Conservation (phyloP, 2,797 vertebrate genomes). For the Gymnothorax javanicus region DNA sequence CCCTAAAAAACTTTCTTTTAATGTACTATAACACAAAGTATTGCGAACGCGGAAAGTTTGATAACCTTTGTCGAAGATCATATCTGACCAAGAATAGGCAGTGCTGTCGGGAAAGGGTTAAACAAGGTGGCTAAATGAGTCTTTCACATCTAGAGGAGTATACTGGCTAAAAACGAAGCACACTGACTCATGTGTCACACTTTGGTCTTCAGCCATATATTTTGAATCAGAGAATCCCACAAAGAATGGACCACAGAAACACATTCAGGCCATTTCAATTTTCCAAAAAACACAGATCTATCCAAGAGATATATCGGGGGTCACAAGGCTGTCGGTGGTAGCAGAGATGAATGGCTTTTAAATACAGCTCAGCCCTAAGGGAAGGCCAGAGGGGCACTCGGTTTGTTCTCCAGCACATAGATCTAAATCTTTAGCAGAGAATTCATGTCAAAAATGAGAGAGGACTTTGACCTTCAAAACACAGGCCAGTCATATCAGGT, state of each 20-base stretch:
- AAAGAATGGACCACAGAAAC: background rate
- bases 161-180: background rate
- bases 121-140: background rate
- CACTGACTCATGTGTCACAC: background rate
- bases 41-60: too few relatives aligned
- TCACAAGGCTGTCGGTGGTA: background rate
- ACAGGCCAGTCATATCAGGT: too few relatives aligned
- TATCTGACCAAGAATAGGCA: too few relatives aligned
- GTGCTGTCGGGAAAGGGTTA: background rate
- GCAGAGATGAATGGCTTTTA: background rate
- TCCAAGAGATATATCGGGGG: background rate
- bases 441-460: background rate
- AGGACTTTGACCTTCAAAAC: background rate
- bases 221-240: background rate
- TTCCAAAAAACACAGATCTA: background rate
- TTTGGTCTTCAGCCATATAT: background rate
- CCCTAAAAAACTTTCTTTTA: too few relatives aligned
- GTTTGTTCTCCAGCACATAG: background rate
- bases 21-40: too few relatives aligned
- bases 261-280: background rate
- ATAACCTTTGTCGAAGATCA: too few relatives aligned
- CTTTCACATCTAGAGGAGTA: background rate
- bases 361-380: background rate
- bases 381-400: background rate
- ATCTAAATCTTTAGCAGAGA: background rate